These are phyloP conservation scores for Volucella inanis DNA, from an alignment of 2,888 invertebrate genomes.

Conservation along the genomic window DNA sequence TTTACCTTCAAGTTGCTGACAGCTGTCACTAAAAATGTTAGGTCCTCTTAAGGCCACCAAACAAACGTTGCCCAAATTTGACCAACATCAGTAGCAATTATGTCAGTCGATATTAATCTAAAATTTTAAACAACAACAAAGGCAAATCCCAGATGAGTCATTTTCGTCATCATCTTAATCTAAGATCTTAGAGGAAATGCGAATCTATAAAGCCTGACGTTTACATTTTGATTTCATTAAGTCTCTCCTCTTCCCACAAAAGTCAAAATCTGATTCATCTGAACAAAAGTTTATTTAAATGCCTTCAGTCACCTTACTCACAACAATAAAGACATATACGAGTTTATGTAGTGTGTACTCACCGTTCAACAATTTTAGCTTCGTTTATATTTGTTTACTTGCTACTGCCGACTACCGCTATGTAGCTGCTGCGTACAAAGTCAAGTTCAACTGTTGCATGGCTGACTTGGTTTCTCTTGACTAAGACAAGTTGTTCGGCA, in stretches of 20 bases:
- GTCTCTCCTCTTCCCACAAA: conserved; percentile 1
- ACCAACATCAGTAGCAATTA: conserved; percentile 15
- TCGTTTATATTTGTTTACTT: conserved; percentile 16
- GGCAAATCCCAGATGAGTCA: conserved; percentile 43
- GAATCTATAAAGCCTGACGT: conserved; percentile 16
- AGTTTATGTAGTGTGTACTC: too few relatives aligned
- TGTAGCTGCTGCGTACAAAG: conserved; percentile 4
- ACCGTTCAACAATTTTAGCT: conserved; percentile 1
- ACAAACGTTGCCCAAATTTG: conserved; percentile 8
- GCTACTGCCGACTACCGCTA: conserved; percentile 6
- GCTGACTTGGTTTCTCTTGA: neutral
- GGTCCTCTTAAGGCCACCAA: neutral
- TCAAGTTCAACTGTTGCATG: conserved; percentile 47
- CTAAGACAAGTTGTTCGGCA: conserved; percentile 38
- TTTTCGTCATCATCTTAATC: conserved; percentile 33
- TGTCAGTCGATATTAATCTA: neutral
- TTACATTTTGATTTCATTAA: conserved; percentile 40
- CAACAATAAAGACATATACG: neutral
- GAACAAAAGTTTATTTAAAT: conserved; percentile 26
- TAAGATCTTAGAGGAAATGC: conserved; percentile 53
- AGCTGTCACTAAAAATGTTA: too few relatives aligned
- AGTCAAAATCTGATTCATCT: conserved; percentile 44
- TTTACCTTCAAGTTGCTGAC: too few relatives aligned
- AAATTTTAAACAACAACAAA: neutral
- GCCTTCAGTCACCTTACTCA: neutral